Evolutionary conservation across 92 coral and sea anemone genomes (phyloP), one percentile per base, ranked within the genome.

Genomic region (Siderastrea siderea): DNA sequence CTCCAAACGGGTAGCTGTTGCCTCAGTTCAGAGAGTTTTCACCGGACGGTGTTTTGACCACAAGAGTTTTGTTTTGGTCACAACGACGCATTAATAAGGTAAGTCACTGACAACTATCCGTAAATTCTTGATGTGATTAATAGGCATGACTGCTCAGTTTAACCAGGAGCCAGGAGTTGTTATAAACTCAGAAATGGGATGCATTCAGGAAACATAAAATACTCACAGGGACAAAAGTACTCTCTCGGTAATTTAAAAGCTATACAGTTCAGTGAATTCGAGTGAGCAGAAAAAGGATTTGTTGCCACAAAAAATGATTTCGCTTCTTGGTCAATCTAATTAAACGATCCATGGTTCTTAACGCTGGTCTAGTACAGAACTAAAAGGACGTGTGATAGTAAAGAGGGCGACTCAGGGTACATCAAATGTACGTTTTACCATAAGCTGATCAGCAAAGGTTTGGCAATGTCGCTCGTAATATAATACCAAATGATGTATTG

Each of bases 61-160:
- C 87, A 59, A 61, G 9, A 74, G 43, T 44, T 62, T 83, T 83
- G 87, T 83, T 83, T 83, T 81, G 86, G 76, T 5, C 78, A 2
- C 86, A 58, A 60, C 67, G 47, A 63, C 78, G 59, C 68, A 70
- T 58, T 46, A 81, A 47, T 82, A 47, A 82, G 86, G 86, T 82
- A 59, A 63, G 86, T 54, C 60, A 71, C n/a, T 59, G 58, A 57
- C 57, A 57, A 57, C 66, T 54, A 46, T 70, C 43, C 17, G 64
- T 82, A 17, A 17, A 16, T 59, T 58, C 48, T 51, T 38, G 43
- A 7, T 50, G 15, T 51, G 38, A 43, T 54, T 10, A 58, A 26
- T 17, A 82, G 51, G 66, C 57, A 58, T 46, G 47, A 45, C 68
- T 70, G 10, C 15, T 6, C 47, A 15, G n/a, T 50, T 38, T 9